Percentiles rank a stretch among this genome's conserved stretches.
phyloP scores from a whole-genome alignment of 2,113 vertebrate species.

The Camelus dromedarius region DNA sequence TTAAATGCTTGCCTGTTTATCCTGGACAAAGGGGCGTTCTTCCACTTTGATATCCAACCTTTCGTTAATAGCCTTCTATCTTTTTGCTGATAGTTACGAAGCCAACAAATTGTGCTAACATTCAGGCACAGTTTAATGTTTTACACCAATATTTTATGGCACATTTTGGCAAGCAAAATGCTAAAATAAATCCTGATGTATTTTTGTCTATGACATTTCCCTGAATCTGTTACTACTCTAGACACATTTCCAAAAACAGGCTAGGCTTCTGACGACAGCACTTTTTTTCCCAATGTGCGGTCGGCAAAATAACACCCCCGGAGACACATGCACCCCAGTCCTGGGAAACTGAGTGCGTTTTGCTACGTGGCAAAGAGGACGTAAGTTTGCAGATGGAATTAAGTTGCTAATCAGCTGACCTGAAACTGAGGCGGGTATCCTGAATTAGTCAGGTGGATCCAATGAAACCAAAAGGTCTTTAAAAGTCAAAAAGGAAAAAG shows the following conservation, averaged over 20 bases:
- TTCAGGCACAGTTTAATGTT: not conserved
- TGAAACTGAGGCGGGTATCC: not conserved
- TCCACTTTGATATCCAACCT: not conserved
- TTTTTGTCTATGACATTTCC: not conserved
- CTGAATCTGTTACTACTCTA: not conserved
- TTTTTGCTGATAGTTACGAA: not conserved
- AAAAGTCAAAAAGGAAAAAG: not conserved
- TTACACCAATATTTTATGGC: too few species aligned
- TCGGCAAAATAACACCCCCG: too few species aligned
- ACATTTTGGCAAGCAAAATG: not conserved
- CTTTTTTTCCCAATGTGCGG: not conserved
- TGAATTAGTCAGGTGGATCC: not conserved
- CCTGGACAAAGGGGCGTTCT: not conserved
- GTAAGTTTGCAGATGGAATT: not conserved
- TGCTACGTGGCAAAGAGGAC: not conserved
- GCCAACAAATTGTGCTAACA: not conserved
- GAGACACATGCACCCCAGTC: not conserved
- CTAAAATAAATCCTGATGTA: not conserved
- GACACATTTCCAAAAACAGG: not conserved
- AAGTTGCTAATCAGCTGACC: not conserved
- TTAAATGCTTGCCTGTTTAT: not conserved
- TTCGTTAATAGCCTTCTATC: not conserved
- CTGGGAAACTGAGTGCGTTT: not conserved
- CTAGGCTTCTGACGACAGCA: not conserved
- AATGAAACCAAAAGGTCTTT: not conserved